These are phyloP conservation scores for Rostratula benghalensis DNA, from an alignment of 2,113 vertebrate genomes.

Conservation along the genomic window DNA sequence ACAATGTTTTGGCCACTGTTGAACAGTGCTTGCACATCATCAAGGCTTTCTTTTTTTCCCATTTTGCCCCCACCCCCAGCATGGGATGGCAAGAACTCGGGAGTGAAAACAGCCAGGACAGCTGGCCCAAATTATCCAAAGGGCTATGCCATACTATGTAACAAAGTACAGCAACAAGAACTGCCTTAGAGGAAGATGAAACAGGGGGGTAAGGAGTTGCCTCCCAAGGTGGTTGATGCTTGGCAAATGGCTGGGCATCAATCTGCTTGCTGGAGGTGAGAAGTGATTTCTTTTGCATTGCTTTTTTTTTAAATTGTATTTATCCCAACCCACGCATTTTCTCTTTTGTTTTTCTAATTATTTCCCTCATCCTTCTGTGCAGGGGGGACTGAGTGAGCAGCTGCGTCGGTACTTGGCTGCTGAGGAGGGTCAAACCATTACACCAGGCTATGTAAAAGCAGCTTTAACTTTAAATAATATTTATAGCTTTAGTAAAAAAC, in stretches of 20 bases:
- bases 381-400: not conserved
- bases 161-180: not conserved
- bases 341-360: not conserved
- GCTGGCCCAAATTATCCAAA: not conserved
- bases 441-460: not conserved
- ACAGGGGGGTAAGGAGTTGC: not conserved
- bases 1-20: not conserved
- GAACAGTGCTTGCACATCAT: not conserved
- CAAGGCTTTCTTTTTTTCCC: not conserved
- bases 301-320: not conserved
- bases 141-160: not conserved
- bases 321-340: not conserved
- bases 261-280: not conserved
- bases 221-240: accelerated
- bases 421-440: not conserved
- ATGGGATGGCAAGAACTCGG: not conserved
- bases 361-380: not conserved
- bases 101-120: not conserved
- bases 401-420: not conserved
- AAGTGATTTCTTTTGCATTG: not conserved
- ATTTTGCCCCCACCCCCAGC: not conserved
- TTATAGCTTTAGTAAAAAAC: not conserved
- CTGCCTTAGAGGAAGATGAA: not conserved
- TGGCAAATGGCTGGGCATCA: not conserved
- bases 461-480: not conserved